Percentiles rank a stretch among this genome's conserved stretches.
Conservation (phyloP, 1,140 invertebrate species). For the Drosophila santomea region DNA sequence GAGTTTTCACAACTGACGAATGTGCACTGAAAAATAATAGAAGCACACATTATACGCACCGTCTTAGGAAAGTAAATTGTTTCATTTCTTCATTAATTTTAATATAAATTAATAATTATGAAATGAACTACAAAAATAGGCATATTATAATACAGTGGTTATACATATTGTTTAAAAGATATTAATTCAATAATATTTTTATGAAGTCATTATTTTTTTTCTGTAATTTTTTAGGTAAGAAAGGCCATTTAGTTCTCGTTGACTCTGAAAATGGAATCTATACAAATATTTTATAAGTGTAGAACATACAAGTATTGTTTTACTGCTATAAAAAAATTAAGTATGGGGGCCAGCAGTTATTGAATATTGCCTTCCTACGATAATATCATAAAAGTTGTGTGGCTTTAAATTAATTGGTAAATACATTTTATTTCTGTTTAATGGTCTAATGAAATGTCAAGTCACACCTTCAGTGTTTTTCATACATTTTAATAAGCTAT, state of each 20-base stretch:
- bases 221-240: too few species aligned
- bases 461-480: slow-evolving; percentile 22
- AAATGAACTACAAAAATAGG: too few species aligned
- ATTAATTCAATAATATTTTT: too few species aligned
- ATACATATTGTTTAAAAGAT: too few species aligned
- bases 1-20: slow-evolving; percentile 26
- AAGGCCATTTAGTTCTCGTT: too few species aligned
- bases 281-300: slow-evolving; percentile 9
- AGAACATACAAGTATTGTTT: slow-evolving; percentile 13
- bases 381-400: slow-evolving; percentile 28
- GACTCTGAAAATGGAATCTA: too few species aligned
- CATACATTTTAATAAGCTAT: slow-evolving; percentile 23
- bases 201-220: too few species aligned
- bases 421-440: slow-evolving; percentile 24
- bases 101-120: too few species aligned
- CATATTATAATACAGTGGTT: too few species aligned
- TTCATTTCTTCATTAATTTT: too few species aligned
- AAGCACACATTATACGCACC: too few species aligned
- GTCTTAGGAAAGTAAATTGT: too few species aligned
- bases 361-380: slow-evolving; percentile 40
- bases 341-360: slow-evolving; percentile 36
- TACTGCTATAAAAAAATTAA: slow-evolving; percentile 36
- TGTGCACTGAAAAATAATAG: slow-evolving; percentile 24
- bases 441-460: slow-evolving; percentile 12
- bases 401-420: slow-evolving; percentile 37